Evolutionary conservation across 2,888 invertebrate genomes (phyloP).

Genomic region (Calameuta pallipes): DNA sequence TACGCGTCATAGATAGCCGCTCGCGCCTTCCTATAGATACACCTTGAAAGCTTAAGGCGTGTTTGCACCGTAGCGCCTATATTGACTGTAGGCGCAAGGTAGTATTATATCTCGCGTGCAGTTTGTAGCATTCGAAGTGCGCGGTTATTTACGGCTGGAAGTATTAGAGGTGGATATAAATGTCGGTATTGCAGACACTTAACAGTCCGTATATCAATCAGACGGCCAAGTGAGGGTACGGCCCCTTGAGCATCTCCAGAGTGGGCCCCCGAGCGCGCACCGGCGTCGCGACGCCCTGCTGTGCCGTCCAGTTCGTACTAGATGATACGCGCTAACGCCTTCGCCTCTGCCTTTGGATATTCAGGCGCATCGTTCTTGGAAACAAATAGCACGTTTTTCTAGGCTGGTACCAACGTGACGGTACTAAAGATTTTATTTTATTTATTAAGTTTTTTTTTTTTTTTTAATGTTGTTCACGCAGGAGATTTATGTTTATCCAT

Average conservation of each 20-base stretch:
- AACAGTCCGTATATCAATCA: conserved; percentile 67
- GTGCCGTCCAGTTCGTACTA: conserved; percentile 18
- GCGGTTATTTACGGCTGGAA: conserved; percentile 62
- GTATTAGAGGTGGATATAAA: conserved; percentile 65
- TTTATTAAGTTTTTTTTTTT: no score
- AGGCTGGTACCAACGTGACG: no score
- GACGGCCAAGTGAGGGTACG: conserved; percentile 52
- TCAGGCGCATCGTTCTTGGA: neutral
- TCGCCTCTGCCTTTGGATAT: neutral
- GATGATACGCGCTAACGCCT: no score
- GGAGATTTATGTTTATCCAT: no score
- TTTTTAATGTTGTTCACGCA: no score
- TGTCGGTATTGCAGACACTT: conserved; percentile 65
- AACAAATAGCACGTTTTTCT: no score
- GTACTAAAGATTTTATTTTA: no score
- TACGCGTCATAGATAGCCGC: no score
- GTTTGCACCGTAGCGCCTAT: no score
- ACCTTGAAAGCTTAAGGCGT: no score
- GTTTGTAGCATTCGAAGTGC: conserved; percentile 46
- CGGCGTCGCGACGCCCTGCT: conserved; percentile 44
- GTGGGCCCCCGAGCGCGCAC: conserved; percentile 25
- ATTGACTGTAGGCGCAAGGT: neutral
- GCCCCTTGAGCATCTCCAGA: conserved; percentile 39
- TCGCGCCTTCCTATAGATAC: no score
- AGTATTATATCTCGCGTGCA: conserved; percentile 1